Conservation (phyloP, 2,797 vertebrate species). For the Hozukius guyotensis region DNA sequence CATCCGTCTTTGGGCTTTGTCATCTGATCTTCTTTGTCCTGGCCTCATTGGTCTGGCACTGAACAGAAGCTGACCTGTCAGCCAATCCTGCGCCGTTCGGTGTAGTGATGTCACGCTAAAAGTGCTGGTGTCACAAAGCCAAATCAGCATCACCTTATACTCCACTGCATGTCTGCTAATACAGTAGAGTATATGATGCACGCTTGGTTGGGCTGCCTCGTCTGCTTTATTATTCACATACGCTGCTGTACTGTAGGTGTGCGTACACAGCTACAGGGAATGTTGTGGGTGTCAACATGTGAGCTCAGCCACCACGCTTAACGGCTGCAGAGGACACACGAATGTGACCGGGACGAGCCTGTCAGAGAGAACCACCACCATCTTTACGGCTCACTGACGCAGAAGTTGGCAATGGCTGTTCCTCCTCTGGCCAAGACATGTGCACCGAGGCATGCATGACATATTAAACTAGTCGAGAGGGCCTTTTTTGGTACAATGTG, state of each 20-base stretch:
- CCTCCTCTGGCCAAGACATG: slow-evolving; percentile 14
- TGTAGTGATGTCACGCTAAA: slow-evolving; percentile 42
- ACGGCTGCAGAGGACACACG: slow-evolving; percentile 16
- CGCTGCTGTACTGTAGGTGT: neutral
- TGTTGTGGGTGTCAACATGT: slow-evolving; percentile 70
- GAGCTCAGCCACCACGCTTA: neutral
- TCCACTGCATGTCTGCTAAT: neutral
- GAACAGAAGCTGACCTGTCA: slow-evolving; percentile 8
- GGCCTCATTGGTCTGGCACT: slow-evolving; percentile 30
- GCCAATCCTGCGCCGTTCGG: slow-evolving; percentile 12
- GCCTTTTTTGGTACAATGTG: neutral
- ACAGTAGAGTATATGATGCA: neutral
- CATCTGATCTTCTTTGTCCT: slow-evolving; percentile 30
- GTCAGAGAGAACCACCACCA: neutral
- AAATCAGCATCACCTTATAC: neutral
- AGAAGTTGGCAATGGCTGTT: slow-evolving; percentile 20
- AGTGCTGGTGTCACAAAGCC: slow-evolving; percentile 31
- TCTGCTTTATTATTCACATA: neutral
- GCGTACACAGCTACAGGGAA: slow-evolving; percentile 34
- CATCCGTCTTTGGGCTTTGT: slow-evolving; percentile 21
- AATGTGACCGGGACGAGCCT: slow-evolving; percentile 3
- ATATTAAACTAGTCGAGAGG: slow-evolving; percentile 18
- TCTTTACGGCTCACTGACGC: slow-evolving; percentile 32
- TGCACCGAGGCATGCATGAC: slow-evolving; percentile 24
- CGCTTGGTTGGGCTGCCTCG: neutral